Evolutionary conservation across 2,797 vertebrate genomes (phyloP), one percentile per base, ranked within the genome.

Genomic region (Hozukius guyotensis): DNA sequence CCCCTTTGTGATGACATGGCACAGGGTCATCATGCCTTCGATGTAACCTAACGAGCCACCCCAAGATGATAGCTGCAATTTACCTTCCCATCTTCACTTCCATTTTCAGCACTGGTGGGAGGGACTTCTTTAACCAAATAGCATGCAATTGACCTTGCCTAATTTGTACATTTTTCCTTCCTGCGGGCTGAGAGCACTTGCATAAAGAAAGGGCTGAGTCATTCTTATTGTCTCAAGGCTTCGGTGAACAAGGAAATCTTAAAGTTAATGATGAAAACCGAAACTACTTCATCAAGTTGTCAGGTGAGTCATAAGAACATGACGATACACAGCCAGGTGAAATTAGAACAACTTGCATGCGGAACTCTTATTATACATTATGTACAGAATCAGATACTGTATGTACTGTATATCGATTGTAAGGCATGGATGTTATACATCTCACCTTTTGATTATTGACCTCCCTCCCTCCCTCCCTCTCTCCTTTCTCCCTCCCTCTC

Each of bases 161-260:
- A 29, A 82, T 89, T 85, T 86, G 34, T 55, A 82, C 38, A 36
- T 83, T 32, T 77, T 82, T 80, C 65, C 80, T 80, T 83, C 70
- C 82, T 82, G 81, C 29, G 1, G 27, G 22, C 12, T 31, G 18
- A 68, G 29, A 67, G 22, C 52, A 63, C 38, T 63, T 49, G 31
- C 8, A 57, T 34, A 59, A 72, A 60, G 57, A 29, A 63, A 64
- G 9, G 38, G 63, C 42, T 88, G 91, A 91, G 68, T 90, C 87
- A 88, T 20, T 52, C 13, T 62, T 46, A 57, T 32, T 77, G 62
- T 76, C 11, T n/a, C 36, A 53, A 46, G n/a, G 16, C 31, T 52
- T 77, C 20, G 29, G 6, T 68, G 9, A 31, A 34, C 20, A 63
- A 42, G 32, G 24, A 77, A 81, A 81, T 46, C 36, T 78, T 61